These are phyloP conservation scores for Girardinichthys multiradiatus DNA, from an alignment of 2,113 vertebrate species.

Conservation along the genomic window DNA sequence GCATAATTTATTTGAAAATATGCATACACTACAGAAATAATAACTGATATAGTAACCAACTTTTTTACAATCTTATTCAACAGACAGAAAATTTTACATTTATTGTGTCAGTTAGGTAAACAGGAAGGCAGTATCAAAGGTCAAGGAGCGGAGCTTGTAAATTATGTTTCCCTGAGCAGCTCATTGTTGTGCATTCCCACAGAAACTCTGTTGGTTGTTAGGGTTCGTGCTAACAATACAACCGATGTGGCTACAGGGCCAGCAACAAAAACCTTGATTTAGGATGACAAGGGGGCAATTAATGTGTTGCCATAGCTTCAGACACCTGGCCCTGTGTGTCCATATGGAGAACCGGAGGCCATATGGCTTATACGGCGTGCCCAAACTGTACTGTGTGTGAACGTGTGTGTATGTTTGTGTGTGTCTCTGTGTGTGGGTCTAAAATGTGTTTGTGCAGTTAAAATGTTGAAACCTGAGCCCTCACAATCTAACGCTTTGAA, in stretches of 20 bases:
- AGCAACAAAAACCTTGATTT: conserved; percentile 15
- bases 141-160: not conserved
- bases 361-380: conserved; percentile 59
- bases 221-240: conserved; percentile 16
- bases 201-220: conserved; percentile 27
- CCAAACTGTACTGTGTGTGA: conserved; percentile 15
- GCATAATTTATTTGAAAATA: too few species aligned
- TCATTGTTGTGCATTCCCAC: conserved; percentile 18
- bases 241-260: conserved; percentile 15
- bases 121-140: not conserved
- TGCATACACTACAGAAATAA: not conserved
- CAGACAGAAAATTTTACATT: not conserved
- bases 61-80: not conserved
- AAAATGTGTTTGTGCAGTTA: not conserved
- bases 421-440: conserved; percentile 3
- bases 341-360: conserved; percentile 51
- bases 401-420: not conserved
- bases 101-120: not conserved
- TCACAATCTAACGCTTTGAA: not conserved
- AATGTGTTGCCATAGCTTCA: conserved; percentile 40
- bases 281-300: conserved; percentile 42
- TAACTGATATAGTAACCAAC: not conserved
- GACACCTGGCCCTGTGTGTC: conserved; percentile 50
- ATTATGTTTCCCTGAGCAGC: conserved; percentile 12
- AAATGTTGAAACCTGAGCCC: not conserved